Conservation (phyloP, 1,140 invertebrate genomes). For the Drosophila rhopaloa region DNA sequence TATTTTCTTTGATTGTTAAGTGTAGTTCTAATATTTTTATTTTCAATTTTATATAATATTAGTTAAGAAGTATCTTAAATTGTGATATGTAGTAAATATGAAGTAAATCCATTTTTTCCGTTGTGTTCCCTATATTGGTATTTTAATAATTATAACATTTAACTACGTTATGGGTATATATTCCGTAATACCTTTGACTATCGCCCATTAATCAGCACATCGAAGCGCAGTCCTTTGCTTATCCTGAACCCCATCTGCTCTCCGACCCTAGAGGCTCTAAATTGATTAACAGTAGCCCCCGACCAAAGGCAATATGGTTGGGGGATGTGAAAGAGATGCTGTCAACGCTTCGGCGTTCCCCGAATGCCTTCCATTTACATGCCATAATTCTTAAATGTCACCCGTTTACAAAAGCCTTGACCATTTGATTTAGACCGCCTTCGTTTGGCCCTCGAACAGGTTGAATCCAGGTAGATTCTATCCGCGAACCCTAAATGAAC, state of each 20-base stretch:
- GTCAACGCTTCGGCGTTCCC: slow-evolving; percentile 70
- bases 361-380: slow-evolving; percentile 80
- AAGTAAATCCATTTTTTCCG: no score
- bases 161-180: not conserved
- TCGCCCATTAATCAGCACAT: slow-evolving; percentile 29
- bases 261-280: slow-evolving; percentile 61
- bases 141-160: no score
- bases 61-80: no score
- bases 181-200: not conserved
- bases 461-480: slow-evolving; percentile 48
- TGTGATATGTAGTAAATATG: no score
- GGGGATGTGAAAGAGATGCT: slow-evolving; percentile 38
- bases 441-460: slow-evolving; percentile 56
- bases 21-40: no score
- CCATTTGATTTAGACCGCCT: slow-evolving; percentile 77
- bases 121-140: no score
- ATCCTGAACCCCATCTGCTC: slow-evolving; percentile 64
- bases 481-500: slow-evolving; percentile 70
- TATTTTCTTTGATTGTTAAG: no score
- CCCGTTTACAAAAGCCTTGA: slow-evolving; percentile 75
- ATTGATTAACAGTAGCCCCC: slow-evolving; percentile 78
- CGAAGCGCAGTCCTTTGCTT: slow-evolving; percentile 53
- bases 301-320: not conserved
- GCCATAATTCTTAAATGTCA: slow-evolving; percentile 83
- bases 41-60: no score